Conservation (phyloP, 2,113 vertebrate genomes). For the Argyrosomus japonicus region DNA sequence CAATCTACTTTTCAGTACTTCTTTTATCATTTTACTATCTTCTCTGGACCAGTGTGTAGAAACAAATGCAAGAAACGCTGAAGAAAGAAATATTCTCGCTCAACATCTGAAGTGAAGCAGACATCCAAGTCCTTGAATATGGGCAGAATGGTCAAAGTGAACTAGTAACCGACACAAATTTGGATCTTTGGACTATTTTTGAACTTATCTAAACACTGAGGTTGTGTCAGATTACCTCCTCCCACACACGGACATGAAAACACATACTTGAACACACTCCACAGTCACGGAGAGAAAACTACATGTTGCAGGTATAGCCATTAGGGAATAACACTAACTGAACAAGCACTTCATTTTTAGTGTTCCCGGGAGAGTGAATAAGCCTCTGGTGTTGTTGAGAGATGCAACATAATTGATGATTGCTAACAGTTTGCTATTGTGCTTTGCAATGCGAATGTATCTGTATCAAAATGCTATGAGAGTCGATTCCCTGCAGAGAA, state of each 20-base stretch:
- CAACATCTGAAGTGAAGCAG: not conserved
- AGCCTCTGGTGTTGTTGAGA: slow-evolving; percentile 50
- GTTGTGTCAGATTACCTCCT: slow-evolving; percentile 33
- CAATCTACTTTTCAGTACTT: no score
- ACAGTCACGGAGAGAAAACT: slow-evolving; percentile 40
- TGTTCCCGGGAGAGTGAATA: slow-evolving; percentile 45
- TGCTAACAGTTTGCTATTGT: slow-evolving; percentile 30
- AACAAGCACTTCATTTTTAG: slow-evolving; percentile 59
- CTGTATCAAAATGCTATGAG: slow-evolving; percentile 53
- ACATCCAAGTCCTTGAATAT: not conserved
- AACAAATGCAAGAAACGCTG: not conserved
- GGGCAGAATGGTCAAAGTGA: not conserved
- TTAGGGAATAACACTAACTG: slow-evolving; percentile 46
- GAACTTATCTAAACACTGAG: slow-evolving; percentile 4
- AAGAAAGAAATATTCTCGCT: not conserved
- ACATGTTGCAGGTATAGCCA: slow-evolving; percentile 37
- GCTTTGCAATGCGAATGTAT: slow-evolving; percentile 33
- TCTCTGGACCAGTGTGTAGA: no score
- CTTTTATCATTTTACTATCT: not conserved
- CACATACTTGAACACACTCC: slow-evolving; percentile 40
- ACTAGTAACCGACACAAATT: not conserved
- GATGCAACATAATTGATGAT: slow-evolving; percentile 63
- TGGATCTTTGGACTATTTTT: slow-evolving; percentile 17
- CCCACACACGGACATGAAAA: slow-evolving; percentile 25
- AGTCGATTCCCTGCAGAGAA: slow-evolving; percentile 48